Conservation (phyloP, 2,888 invertebrate species). For the Caenorhabditis parvicauda region DNA sequence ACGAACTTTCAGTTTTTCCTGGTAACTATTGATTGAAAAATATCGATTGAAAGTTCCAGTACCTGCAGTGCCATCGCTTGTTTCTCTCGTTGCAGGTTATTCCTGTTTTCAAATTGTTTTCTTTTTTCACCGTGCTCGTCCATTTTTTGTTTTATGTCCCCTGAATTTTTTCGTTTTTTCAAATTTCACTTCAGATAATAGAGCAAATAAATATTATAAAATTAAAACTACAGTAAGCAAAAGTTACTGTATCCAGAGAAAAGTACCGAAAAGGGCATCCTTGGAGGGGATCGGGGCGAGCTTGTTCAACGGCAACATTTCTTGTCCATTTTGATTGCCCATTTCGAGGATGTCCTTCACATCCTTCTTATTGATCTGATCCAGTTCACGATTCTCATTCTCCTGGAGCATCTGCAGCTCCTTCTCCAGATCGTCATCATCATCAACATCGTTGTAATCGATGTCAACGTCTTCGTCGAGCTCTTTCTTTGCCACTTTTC, state of each 20-base stretch:
- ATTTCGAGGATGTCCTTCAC: constrained; percentile 53
- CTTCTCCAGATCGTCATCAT: constrained; percentile 47
- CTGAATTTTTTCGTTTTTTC: too few species aligned
- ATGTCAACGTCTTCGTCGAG: constrained; percentile 59
- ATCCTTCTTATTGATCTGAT: constrained; percentile 49
- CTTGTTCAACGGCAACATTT: constrained; percentile 62
- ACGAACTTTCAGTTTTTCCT: constrained; percentile 51
- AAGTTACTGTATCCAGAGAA: not conserved
- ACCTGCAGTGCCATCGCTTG: constrained; percentile 54
- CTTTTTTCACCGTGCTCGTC: constrained; percentile 53
- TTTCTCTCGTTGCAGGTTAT: constrained; percentile 51
- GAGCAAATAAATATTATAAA: not conserved
- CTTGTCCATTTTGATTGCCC: constrained; percentile 52
- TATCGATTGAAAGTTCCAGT: not conserved
- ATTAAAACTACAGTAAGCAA: not conserved
- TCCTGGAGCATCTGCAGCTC: constrained; percentile 63
- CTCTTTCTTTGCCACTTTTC: constrained; percentile 62
- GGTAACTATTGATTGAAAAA: constrained; percentile 3
- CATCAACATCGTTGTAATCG: constrained; percentile 59
- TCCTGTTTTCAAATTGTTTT: constrained; percentile 51
- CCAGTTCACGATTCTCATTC: constrained; percentile 58
- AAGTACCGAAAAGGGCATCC: constrained; percentile 66
- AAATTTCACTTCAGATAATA: not conserved
- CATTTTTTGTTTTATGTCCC: constrained; percentile 57
- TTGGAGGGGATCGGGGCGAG: constrained; percentile 66